Base-by-base conservation (phyloP, 2,797 vertebrate species). In the Sebastes goodei region DNA sequence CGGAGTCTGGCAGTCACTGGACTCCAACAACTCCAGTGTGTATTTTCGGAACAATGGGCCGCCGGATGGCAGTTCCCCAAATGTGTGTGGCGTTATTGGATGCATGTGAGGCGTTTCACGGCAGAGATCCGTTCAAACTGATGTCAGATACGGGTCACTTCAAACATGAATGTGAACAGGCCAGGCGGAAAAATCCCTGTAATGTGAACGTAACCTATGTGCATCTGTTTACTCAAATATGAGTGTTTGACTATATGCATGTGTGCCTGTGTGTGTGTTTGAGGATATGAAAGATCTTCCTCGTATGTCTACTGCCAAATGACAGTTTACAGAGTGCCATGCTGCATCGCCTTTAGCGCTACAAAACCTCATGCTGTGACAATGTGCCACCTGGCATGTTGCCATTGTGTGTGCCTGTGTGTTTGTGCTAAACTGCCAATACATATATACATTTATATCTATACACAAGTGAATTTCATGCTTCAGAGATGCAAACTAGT, bases 291-390 rank as follows among this genome's bases (percentile, higher is more conserved):
- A 25, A 32, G 76, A 66, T 78, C 60, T 7, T 52, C 53, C 20
- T 42, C 1, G 1, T 60, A 75, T 62, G 68, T 86, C 77, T 71
- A 62, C 84, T 76, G 84, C 80, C 85, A 88, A 76, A 72, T 38
- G 75, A 89, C 82, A 85, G 68, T 84, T 81, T 86, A 84, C 68
- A 78, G 66, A 80, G 69, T 30, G 66, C 27, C 70, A 55, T 33
- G 73, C 81, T 75, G 83, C 78, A 78, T 70, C 17, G 79, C 83
- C 83, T 86, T 88, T 63, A 89, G 84, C 81, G 7, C 68, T 56
- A 38, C 76, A 46, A 73, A 82, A 73, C 29, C 72, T 78, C 76
- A 61, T 4, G 30, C 75, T 84, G 83, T 62, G 82, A 87, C 73
- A 72, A 25, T 33, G 64, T 75, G 70, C 77, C 74, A 77, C 80